phyloP scores from a whole-genome alignment of 2,888 invertebrate genomes.

The Thereva nobilitata region DNA sequence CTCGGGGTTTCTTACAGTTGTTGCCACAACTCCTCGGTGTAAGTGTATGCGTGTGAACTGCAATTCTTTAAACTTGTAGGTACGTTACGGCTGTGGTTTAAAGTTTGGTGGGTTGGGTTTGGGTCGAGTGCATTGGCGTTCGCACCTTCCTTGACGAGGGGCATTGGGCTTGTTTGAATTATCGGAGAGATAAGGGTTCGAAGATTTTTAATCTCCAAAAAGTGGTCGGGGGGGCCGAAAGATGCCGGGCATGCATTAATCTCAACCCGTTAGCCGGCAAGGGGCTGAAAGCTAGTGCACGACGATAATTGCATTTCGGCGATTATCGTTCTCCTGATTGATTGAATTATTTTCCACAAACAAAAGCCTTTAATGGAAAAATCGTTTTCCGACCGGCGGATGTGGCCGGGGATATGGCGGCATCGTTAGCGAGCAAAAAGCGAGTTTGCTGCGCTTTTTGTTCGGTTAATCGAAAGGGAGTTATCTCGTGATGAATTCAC shows the following conservation, averaged over 20 bases:
- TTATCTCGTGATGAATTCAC: conserved; percentile 32
- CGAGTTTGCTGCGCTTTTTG: conserved; percentile 24
- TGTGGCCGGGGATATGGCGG: conserved; percentile 11
- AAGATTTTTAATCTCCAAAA: too few relatives aligned
- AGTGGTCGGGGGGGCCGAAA: too few relatives aligned
- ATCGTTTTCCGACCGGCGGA: conserved; percentile 16
- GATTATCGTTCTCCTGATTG: conserved; percentile 29
- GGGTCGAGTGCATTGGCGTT: too few relatives aligned
- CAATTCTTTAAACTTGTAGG: too few relatives aligned
- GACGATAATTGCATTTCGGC: conserved; percentile 31
- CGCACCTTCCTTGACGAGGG: too few relatives aligned
- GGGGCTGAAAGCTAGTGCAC: neutral
- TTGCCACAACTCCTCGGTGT: neutral
- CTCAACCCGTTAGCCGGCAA: neutral
- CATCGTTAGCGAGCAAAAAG: conserved; percentile 3
- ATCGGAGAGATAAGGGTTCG: too few relatives aligned
- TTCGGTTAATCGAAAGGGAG: conserved; percentile 28
- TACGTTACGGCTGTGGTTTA: too few relatives aligned
- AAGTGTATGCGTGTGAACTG: conserved; percentile 11
- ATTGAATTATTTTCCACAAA: conserved; percentile 33
- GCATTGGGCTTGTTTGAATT: too few relatives aligned
- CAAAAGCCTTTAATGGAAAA: conserved; percentile 34
- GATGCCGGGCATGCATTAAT: neutral
- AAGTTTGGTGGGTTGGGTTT: too few relatives aligned
- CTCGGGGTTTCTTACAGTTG: conserved; percentile 13